These are phyloP conservation scores for Monarcha castaneiventris DNA, from an alignment of 2,113 vertebrate genomes.

Conservation along the genomic window DNA sequence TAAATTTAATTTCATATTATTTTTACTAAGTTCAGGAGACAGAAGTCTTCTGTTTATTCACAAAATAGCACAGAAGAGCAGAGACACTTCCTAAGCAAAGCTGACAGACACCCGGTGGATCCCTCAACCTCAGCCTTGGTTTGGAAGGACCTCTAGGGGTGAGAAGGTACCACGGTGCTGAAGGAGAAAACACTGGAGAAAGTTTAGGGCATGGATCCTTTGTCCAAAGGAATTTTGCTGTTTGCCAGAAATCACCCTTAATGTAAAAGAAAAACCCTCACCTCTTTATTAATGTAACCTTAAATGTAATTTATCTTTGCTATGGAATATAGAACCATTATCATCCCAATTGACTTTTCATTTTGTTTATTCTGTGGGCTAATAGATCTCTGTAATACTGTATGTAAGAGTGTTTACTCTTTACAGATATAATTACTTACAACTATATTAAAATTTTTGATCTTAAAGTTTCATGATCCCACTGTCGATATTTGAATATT, in stretches of 20 bases:
- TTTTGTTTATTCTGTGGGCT: neutral
- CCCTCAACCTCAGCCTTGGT: neutral
- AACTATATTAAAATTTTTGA: neutral
- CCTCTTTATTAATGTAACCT: neutral
- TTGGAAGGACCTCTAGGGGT: conserved; percentile 51
- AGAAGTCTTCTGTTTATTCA: neutral
- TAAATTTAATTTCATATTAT: neutral
- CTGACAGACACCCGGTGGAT: neutral
- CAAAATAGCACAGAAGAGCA: neutral
- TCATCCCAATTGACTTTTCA: neutral
- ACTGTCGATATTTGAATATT: neutral
- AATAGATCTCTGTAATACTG: neutral
- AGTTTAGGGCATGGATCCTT: neutral
- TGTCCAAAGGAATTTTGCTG: neutral
- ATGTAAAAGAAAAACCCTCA: neutral
- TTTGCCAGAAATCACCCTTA: neutral
- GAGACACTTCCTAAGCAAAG: neutral
- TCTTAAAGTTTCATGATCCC: neutral
- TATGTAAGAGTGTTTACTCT: neutral
- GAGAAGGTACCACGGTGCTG: neutral
- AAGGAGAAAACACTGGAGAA: neutral
- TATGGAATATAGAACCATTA: neutral
- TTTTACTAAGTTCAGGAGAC: neutral
- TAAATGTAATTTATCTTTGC: neutral
- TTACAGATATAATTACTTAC: neutral